phyloP scores from a whole-genome alignment of 2,797 vertebrate species.

The Okamejei kenojei region DNA sequence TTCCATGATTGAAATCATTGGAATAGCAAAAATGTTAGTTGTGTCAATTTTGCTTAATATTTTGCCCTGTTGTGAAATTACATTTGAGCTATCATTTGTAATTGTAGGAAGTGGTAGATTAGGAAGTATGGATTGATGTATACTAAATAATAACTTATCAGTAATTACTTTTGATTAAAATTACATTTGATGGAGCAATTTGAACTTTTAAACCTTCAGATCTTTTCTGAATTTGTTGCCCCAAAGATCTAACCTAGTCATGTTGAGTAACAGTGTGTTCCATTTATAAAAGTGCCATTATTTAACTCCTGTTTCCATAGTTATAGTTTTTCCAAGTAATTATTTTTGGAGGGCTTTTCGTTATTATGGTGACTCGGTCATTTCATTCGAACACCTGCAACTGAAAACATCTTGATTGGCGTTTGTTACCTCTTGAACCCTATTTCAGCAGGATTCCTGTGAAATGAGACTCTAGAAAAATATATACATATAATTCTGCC shows the following conservation, averaged over 20 bases:
- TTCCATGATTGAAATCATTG: not conserved
- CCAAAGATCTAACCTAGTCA: not conserved
- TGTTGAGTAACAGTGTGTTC: not conserved
- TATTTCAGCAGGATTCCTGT: not conserved
- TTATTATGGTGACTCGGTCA: not conserved
- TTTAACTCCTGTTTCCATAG: not conserved
- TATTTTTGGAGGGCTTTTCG: not conserved
- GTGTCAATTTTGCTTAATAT: not conserved
- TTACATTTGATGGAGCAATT: not conserved
- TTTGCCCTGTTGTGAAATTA: not conserved
- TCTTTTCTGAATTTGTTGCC: not conserved
- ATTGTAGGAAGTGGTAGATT: not conserved
- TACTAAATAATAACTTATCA: not conserved
- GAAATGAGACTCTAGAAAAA: no score
- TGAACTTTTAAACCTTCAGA: not conserved
- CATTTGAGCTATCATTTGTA: not conserved
- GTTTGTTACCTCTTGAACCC: no score
- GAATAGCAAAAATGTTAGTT: not conserved
- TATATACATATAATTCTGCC: not conserved
- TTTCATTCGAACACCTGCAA: slow-evolving; percentile 27
- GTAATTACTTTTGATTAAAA: not conserved
- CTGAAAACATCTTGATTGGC: not conserved
- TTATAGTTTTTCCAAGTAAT: not conserved
- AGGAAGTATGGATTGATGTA: not conserved
- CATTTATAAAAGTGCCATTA: not conserved